These are phyloP conservation scores for Drosophila quadrilineata DNA, from an alignment of 1,140 invertebrate species.

Conservation along the genomic window DNA sequence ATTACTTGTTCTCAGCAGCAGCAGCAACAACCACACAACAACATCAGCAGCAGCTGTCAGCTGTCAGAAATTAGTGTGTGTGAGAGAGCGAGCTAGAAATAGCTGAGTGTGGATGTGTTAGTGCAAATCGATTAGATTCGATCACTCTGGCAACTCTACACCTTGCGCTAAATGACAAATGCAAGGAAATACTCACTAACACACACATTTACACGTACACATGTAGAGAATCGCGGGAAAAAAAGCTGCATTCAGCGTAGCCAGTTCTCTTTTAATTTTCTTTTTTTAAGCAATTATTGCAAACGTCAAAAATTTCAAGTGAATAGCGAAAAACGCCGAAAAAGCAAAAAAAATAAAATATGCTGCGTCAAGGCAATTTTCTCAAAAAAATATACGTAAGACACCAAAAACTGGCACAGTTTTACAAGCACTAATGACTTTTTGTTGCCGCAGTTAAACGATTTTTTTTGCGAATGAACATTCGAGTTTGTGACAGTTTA, in stretches of 20 bases:
- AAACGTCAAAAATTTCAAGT: slow-evolving; percentile 33
- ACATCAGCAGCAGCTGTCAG: slow-evolving; percentile 41
- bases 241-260: slow-evolving; percentile 59
- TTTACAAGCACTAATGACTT: slow-evolving; percentile 55
- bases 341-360: slow-evolving; percentile 26
- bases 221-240: slow-evolving; percentile 31
- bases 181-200: slow-evolving; percentile 21
- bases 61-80: slow-evolving; percentile 18
- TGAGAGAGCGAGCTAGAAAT: slow-evolving; percentile 7
- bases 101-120: neutral
- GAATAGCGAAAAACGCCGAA: slow-evolving; percentile 37
- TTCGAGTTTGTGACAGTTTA: slow-evolving; percentile 55
- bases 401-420: slow-evolving; percentile 24
- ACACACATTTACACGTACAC: no score
- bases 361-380: slow-evolving; percentile 42
- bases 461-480: slow-evolving; percentile 40
- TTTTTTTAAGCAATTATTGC: slow-evolving; percentile 44
- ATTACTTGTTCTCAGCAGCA: neutral
- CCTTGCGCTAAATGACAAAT: slow-evolving; percentile 20
- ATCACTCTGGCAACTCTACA: slow-evolving; percentile 23
- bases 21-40: no score
- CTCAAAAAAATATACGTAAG: no score
- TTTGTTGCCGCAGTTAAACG: slow-evolving; percentile 45
- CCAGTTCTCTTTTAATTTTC: slow-evolving; percentile 39
- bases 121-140: slow-evolving; percentile 35